These are phyloP conservation scores for Mythimna pallens DNA, from an alignment of 2,888 invertebrate species.

Conservation along the genomic window DNA sequence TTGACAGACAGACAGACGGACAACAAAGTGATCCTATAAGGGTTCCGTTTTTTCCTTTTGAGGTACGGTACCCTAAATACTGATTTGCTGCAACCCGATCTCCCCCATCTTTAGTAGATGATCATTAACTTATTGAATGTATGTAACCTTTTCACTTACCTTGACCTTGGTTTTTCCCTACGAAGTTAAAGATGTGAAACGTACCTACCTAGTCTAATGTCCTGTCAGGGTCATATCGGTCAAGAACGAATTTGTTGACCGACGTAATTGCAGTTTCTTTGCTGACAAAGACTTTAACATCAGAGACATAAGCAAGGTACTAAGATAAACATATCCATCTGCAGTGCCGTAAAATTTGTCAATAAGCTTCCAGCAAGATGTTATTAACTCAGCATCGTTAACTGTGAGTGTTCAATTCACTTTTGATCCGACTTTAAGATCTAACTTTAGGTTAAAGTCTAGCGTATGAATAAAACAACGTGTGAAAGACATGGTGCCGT, in stretches of 20 bases:
- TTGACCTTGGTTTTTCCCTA: too few relatives aligned
- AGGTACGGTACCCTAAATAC: too few relatives aligned
- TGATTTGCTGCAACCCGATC: too few relatives aligned
- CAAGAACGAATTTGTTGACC: background rate
- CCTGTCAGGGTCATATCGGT: background rate
- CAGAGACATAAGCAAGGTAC: background rate
- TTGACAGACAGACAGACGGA: too few relatives aligned
- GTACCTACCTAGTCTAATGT: background rate
- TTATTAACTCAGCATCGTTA: slow-evolving; percentile 44
- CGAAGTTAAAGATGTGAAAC: too few relatives aligned
- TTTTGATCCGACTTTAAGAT: slow-evolving; percentile 57
- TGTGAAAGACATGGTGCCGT: too few relatives aligned
- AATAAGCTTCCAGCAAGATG: slow-evolving; percentile 29
- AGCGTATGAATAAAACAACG: slow-evolving; percentile 19
- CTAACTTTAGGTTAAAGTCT: slow-evolving; percentile 27
- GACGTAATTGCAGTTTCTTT: background rate
- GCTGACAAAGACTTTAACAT: background rate
- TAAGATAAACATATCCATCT: slow-evolving; percentile 17
- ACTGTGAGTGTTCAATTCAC: slow-evolving; percentile 54
- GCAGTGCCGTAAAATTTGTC: slow-evolving; percentile 4
- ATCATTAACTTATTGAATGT: too few relatives aligned
- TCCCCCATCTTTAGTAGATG: too few relatives aligned
- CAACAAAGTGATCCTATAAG: too few relatives aligned
- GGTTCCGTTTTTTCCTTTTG: too few relatives aligned
- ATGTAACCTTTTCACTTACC: too few relatives aligned